phyloP scores from a whole-genome alignment of 2,113 vertebrate genomes.

The Triplophysa rosa region DNA sequence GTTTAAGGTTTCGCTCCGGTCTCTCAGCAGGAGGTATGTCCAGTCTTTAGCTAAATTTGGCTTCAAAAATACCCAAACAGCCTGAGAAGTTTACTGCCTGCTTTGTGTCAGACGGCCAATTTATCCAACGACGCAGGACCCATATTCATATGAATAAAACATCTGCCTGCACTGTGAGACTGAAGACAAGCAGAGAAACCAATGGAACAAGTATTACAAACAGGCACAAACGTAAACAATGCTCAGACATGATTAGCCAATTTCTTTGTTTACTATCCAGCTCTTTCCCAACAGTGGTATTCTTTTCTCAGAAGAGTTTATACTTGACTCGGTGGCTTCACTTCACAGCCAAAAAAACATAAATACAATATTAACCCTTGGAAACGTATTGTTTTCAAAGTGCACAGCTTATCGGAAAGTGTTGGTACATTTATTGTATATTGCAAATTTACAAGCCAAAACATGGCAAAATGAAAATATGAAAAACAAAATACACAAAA shows the following conservation, averaged over 20 bases:
- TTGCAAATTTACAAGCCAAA: no score
- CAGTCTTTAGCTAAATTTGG: constrained; percentile 34
- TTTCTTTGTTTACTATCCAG: constrained; percentile 11
- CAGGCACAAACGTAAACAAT: constrained; percentile 44
- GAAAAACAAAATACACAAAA: no score
- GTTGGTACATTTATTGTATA: no score
- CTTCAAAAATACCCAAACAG: constrained; percentile 20
- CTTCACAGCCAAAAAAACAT: neutral
- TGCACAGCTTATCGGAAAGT: neutral
- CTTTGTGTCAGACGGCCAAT: constrained; percentile 34
- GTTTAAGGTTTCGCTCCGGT: neutral
- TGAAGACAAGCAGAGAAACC: constrained; percentile 44
- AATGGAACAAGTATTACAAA: constrained; percentile 35
- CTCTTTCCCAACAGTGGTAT: neutral
- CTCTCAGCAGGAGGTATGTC: constrained; percentile 28
- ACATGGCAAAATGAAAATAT: no score
- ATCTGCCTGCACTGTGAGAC: constrained; percentile 59
- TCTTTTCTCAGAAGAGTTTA: constrained; percentile 16
- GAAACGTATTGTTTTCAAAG: neutral
- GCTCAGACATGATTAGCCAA: constrained; percentile 22
- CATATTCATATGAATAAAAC: constrained; percentile 64
- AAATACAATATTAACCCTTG: neutral
- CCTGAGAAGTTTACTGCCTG: constrained; percentile 25
- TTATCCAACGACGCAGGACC: constrained; percentile 38
- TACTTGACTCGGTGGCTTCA: constrained; percentile 16